Base-by-base conservation (phyloP, 2,888 invertebrate species). In the Drosophila merina region DNA sequence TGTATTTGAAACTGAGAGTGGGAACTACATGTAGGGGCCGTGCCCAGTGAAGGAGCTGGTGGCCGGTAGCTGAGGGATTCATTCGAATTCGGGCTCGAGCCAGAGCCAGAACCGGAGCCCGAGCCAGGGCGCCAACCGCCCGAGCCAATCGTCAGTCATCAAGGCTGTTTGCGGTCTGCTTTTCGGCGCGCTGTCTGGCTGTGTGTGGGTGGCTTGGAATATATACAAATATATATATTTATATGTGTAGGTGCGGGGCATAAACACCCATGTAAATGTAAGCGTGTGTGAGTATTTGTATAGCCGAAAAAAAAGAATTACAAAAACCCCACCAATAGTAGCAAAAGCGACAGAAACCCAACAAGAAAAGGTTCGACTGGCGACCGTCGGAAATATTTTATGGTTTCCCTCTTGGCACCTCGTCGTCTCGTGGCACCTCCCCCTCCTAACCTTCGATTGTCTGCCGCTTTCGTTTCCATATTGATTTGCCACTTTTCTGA, bases 311-410 rank as follows among this genome's bases (percentile, higher is more conserved):
- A 44, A 26, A 31, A 1, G 12, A 26, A 58, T 42, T 1, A n/a
- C 52, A 33, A 44, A 44, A 33, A 55, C 36, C 12, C 36, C n/a
- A 57, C 40, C 10, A 31, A 31, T 20, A 54, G 9, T 14, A 25
- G 38, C 8, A 48, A 57, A 49, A 31, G 40, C 48, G 49, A 26
- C 40, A 49, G 57, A 55, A 33, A 58, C 52, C 52, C 33, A 30
- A 38, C 48, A 56, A 58, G 25, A 72, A 68, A 73, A 60, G 58
- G 69, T 68, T 59, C 66, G 49, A 55, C 69, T 69, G 69, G 75
- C 70, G 79, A 79, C 74, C 79, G 77, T 69, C 75, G 75, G 80
- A 80, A 70, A 71, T 73, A 77, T 79, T 84, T 79, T 86, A 84
- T 86, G 86, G 84, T 81, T 84, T 84, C 86, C 57, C 69, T 50